Evolutionary conservation across 2,113 vertebrate species (phyloP).

Genomic region (Piliocolobus tephrosceles): DNA sequence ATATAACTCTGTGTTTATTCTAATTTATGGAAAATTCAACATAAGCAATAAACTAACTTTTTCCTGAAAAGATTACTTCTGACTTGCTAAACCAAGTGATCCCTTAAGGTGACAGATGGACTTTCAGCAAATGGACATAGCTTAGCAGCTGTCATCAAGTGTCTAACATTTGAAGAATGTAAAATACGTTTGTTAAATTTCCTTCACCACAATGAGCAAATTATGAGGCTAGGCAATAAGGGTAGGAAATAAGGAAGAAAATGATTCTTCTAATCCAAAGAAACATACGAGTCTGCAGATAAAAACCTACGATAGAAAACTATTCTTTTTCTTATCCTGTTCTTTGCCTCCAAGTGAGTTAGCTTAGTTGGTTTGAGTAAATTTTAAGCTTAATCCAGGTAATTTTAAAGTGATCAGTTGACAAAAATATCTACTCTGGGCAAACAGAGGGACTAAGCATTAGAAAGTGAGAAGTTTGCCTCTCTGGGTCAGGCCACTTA

Average conservation of each 20-base stretch:
- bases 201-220: background rate
- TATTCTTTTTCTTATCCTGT: background rate
- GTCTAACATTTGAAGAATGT: conserved; percentile 50
- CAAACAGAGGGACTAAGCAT: background rate
- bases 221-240: background rate
- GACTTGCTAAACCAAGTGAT: background rate
- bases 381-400: background rate
- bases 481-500: background rate
- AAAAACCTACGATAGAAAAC: background rate
- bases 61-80: background rate
- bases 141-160: conserved; percentile 39
- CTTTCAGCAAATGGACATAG: conserved; percentile 15
- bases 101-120: background rate
- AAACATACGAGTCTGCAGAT: background rate
- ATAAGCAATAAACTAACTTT: background rate
- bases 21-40: background rate
- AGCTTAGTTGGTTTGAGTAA: background rate
- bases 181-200: conserved; percentile 39
- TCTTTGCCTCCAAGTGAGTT: background rate
- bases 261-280: background rate
- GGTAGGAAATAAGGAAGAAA: background rate
- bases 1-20: background rate
- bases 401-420: background rate
- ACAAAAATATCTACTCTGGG: background rate
- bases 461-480: background rate